Evolutionary conservation across 2,888 invertebrate species (phyloP).

Genomic region (Ptilodon capucinus): DNA sequence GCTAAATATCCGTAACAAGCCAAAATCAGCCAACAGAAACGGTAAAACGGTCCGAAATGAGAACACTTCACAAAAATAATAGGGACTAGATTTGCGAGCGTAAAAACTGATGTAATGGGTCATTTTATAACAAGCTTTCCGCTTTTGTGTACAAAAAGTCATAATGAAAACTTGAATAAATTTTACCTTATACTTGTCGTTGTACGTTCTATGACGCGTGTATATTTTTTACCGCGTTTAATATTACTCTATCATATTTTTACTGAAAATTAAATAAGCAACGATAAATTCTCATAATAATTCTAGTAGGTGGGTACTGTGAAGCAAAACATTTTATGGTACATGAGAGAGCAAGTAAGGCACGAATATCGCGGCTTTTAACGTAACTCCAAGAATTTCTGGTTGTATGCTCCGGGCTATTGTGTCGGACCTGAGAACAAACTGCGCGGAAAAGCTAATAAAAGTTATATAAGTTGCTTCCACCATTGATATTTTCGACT

Average conservation of each 20-base stretch:
- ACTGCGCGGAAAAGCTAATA: slow-evolving; percentile 17
- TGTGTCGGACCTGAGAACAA: slow-evolving; percentile 15
- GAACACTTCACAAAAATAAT: too few relatives aligned
- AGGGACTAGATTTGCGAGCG: too few relatives aligned
- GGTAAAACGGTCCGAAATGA: too few relatives aligned
- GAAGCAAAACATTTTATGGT: slow-evolving; percentile 32
- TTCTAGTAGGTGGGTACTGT: background rate
- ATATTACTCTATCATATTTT: background rate
- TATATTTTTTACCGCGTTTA: too few relatives aligned
- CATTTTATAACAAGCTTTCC: too few relatives aligned
- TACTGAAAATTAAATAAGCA: background rate
- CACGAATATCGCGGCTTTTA: slow-evolving; percentile 27
- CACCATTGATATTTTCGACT: background rate
- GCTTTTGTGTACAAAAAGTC: too few relatives aligned
- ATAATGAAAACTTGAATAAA: too few relatives aligned
- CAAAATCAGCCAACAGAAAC: too few relatives aligned
- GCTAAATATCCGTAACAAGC: too few relatives aligned
- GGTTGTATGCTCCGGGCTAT: slow-evolving; percentile 24
- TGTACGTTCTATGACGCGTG: too few relatives aligned
- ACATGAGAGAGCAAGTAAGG: slow-evolving; percentile 17
- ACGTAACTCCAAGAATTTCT: slow-evolving; percentile 32
- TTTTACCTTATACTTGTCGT: too few relatives aligned
- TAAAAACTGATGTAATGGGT: too few relatives aligned
- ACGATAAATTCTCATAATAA: slow-evolving; percentile 4
- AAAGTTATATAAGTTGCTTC: slow-evolving; percentile 9